phyloP scores from a whole-genome alignment of 2,797 vertebrate species.

The Notoglanidium macrostoma region DNA sequence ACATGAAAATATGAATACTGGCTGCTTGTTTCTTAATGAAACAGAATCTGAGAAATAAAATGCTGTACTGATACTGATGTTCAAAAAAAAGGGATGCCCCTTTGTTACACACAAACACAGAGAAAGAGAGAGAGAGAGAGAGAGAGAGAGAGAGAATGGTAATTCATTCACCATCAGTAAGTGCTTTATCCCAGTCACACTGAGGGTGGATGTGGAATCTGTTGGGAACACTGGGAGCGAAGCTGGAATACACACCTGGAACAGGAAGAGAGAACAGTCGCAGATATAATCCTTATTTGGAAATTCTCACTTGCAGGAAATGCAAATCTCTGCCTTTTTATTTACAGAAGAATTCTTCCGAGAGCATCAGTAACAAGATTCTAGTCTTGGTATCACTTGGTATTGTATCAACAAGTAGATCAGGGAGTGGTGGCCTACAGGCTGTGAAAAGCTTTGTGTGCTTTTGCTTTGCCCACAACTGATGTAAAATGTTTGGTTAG shows the following conservation, averaged over 20 bases:
- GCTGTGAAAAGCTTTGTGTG: too few species aligned
- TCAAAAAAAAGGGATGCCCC: too few species aligned
- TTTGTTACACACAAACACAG: too few species aligned
- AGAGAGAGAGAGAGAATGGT: background rate
- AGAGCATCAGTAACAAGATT: background rate
- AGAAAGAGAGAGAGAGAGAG: too few species aligned
- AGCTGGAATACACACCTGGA: background rate
- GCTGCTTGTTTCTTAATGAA: background rate
- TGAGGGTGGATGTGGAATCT: background rate
- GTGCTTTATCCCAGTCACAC: background rate
- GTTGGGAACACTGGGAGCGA: background rate
- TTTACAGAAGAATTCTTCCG: background rate
- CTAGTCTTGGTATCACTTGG: background rate
- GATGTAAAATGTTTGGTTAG: too few species aligned
- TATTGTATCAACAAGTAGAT: background rate
- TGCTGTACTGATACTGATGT: too few species aligned
- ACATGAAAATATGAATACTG: background rate
- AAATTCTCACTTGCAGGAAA: background rate
- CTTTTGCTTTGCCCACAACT: background rate
- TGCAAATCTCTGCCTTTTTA: background rate
- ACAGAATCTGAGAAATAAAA: too few species aligned
- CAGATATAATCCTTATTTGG: too few species aligned
- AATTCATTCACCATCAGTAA: background rate
- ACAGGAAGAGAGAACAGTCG: background rate
- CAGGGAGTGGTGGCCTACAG: background rate